phyloP scores from a whole-genome alignment of 2,888 invertebrate genomes.

The Liposcelis brunnea region DNA sequence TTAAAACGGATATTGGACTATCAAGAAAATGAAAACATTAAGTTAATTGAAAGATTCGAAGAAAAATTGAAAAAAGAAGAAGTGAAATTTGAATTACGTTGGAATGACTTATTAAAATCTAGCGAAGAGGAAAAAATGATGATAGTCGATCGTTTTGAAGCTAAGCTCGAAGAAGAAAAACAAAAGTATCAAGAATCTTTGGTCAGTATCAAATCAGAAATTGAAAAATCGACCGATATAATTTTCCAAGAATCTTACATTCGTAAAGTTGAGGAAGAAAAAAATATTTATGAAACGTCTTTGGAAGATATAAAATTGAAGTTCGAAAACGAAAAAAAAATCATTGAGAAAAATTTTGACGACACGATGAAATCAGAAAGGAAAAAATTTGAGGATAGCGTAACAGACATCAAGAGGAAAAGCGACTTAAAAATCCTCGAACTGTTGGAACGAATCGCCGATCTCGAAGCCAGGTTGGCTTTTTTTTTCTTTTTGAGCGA shows the following conservation, averaged over 20 bases:
- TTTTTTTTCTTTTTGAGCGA: neutral
- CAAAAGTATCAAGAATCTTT: constrained; percentile 23
- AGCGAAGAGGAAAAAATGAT: constrained; percentile 3
- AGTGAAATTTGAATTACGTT: neutral
- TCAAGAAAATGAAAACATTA: neutral
- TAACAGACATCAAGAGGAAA: neutral
- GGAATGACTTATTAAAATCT: neutral
- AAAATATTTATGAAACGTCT: constrained; percentile 34
- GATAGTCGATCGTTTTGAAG: constrained; percentile 19
- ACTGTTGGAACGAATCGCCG: neutral
- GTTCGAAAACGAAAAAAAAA: constrained; percentile 40
- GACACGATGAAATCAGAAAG: neutral
- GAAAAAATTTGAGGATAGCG: constrained; percentile 3
- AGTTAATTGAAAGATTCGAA: neutral
- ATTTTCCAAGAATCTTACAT: neutral
- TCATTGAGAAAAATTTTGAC: constrained; percentile 4
- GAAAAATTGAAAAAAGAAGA: constrained; percentile 1
- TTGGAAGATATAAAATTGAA: constrained; percentile 60
- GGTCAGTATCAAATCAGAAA: neutral
- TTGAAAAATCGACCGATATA: neutral
- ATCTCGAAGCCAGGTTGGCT: neutral
- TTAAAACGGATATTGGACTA: constrained; percentile 16
- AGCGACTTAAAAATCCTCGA: neutral
- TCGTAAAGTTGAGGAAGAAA: constrained; percentile 26
- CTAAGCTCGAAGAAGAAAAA: constrained; percentile 44